A percentile compares a stretch with the other conserved stretches of the same genome.
phyloP scores from a whole-genome alignment of 2,797 vertebrate genomes.

The Cygnus olor region DNA sequence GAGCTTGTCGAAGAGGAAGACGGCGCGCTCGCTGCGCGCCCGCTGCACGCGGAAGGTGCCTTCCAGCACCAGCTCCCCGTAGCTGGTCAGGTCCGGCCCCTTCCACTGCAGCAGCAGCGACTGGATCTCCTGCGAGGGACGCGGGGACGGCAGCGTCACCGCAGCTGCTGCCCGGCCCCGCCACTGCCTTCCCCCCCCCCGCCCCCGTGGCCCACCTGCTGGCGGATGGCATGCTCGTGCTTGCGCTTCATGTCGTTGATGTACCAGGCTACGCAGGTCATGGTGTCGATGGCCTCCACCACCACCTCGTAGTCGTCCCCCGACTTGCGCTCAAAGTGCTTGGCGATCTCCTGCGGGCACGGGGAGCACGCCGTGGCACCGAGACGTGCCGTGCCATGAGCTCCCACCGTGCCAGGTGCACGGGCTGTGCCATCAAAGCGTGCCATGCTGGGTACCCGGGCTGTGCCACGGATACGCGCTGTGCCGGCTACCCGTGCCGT shows the following conservation, averaged over 20 bases:
- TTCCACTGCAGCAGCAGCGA: constrained; percentile 97
- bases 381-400: too few species aligned
- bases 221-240: constrained; percentile 93
- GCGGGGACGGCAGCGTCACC: rapidly evolving
- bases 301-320: constrained; percentile 91
- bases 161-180: not conserved
- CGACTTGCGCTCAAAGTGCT: constrained; percentile 87
- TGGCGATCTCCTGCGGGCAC: constrained; percentile 89
- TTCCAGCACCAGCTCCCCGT: constrained; percentile 94
- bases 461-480: too few species aligned
- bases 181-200: too few species aligned
- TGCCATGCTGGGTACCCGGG: not conserved
- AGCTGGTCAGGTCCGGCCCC: constrained; percentile 92
- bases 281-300: constrained; percentile 95
- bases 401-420: not conserved
- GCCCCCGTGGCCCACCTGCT: constrained; percentile 83
- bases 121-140: constrained; percentile 89
- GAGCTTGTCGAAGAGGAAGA: constrained; percentile 94
- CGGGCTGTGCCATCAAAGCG: too few species aligned
- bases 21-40: constrained; percentile 90
- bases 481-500: not conserved
- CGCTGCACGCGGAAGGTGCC: constrained; percentile 93
- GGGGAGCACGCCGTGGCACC: not conserved
- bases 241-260: constrained; percentile 99
- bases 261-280: constrained; percentile 98